Evolutionary conservation across 2,113 vertebrate genomes (phyloP).

Genomic region (Patagioenas fasciata): DNA sequence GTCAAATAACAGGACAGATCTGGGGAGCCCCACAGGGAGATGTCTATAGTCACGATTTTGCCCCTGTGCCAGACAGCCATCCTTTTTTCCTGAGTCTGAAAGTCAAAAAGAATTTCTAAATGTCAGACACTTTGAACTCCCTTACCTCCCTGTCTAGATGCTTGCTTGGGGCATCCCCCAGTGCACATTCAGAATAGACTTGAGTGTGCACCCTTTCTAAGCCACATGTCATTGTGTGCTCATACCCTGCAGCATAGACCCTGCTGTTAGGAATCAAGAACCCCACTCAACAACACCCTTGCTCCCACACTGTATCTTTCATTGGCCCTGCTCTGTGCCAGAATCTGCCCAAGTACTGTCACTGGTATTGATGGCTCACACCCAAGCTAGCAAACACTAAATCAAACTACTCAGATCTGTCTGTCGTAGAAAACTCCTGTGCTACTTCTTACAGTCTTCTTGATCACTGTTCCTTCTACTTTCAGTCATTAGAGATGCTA

Average conservation of each 20-base stretch:
- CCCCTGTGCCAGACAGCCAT: neutral
- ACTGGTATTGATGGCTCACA: neutral
- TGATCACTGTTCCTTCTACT: constrained; percentile 24
- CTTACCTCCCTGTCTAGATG: neutral
- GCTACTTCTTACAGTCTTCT: neutral
- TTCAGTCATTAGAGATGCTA: constrained; percentile 88
- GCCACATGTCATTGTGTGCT: neutral
- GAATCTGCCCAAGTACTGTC: neutral
- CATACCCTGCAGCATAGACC: neutral
- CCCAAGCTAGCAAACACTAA: neutral
- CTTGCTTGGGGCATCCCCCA: neutral
- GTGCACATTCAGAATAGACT: neutral
- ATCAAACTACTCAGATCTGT: neutral
- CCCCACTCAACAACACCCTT: neutral
- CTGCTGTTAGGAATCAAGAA: neutral
- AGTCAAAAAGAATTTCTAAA: neutral
- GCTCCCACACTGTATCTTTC: neutral
- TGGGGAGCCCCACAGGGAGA: neutral
- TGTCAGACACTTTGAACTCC: neutral
- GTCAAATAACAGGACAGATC: neutral
- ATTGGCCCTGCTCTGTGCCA: neutral
- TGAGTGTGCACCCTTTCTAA: neutral
- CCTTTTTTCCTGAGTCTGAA: neutral
- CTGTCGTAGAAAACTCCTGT: neutral
- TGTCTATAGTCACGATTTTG: neutral